Percentiles rank a stretch among this genome's conserved stretches.
Conservation (phyloP, 1,140 invertebrate species). For the Drepana arcuata region DNA sequence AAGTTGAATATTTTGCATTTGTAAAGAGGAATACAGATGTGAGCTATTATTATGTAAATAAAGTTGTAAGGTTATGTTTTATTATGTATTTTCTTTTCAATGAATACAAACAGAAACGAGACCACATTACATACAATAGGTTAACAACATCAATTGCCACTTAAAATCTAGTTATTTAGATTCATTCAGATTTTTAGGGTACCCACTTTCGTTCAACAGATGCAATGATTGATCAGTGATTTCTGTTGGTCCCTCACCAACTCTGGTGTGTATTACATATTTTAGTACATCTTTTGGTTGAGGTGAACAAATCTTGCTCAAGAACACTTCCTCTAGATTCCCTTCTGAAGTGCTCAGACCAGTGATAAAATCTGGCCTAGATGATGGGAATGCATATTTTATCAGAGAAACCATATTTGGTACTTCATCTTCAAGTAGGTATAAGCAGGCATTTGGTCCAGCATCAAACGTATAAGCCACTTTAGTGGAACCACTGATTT, state of each 20-base stretch:
- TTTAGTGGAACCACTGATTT: conserved; percentile 73
- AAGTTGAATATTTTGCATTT: too few species aligned
- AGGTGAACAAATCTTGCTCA: conserved; percentile 39
- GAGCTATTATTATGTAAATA: conserved; percentile 19
- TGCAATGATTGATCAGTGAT: conserved; percentile 70
- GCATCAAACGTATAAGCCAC: conserved; percentile 98
- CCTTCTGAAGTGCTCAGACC: conserved; percentile 22
- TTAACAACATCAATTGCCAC: too few species aligned
- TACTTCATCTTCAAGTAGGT: conserved; percentile 85
- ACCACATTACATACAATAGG: too few species aligned
- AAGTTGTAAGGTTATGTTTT: conserved; percentile 1
- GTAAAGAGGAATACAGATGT: too few species aligned
- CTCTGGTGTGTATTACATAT: conserved; percentile 88
- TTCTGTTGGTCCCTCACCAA: conserved; percentile 80
- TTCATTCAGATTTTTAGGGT: conserved; percentile 37
- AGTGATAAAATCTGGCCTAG: conserved; percentile 41
- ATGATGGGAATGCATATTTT: conserved; percentile 81
- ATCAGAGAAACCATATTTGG: conserved; percentile 77
- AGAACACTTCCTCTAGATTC: conserved; percentile 30
- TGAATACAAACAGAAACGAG: too few species aligned
- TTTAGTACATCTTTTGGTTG: conserved; percentile 76
- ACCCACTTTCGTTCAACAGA: conserved; percentile 71
- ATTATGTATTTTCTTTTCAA: conserved; percentile 3
- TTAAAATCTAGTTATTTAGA: too few species aligned
- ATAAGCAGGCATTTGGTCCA: conserved; percentile 96